Conservation (phyloP, 2,888 invertebrate genomes). For the Augochlorella aurata region DNA sequence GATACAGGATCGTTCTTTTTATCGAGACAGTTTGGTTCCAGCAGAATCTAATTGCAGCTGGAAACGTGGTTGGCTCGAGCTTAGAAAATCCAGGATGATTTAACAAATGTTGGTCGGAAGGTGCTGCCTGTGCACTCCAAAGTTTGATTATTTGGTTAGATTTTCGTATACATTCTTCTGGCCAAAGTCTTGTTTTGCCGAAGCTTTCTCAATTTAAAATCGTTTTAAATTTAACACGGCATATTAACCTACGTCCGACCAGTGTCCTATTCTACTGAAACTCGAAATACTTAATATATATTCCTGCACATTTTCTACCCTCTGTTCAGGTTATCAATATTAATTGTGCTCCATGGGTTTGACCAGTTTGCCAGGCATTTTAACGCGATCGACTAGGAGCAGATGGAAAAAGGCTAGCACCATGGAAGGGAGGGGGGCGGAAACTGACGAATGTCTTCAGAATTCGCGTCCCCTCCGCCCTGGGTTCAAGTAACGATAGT, state of each 20-base stretch:
- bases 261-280: neutral
- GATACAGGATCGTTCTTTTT: neutral
- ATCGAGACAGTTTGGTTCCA: neutral
- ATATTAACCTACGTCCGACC: neutral
- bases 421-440: slow-evolving; percentile 9
- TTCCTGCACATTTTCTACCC: neutral
- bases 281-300: neutral
- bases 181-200: neutral
- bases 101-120: too few species aligned
- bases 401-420: neutral
- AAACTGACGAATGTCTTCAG: slow-evolving; percentile 63
- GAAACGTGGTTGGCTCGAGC: too few species aligned
- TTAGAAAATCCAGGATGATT: too few species aligned
- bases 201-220: neutral
- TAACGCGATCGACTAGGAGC: neutral
- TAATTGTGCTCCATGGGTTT: neutral
- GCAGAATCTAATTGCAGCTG: too few species aligned
- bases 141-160: too few species aligned
- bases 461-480: slow-evolving; percentile 62
- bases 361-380: too few species aligned
- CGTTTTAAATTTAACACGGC: too few species aligned
- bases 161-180: neutral
- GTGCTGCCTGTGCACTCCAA: too few species aligned
- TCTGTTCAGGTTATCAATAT: neutral
- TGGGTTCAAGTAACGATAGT: slow-evolving; percentile 76